Conservation (phyloP, 2,888 invertebrate species). For the Volucella inflata region DNA sequence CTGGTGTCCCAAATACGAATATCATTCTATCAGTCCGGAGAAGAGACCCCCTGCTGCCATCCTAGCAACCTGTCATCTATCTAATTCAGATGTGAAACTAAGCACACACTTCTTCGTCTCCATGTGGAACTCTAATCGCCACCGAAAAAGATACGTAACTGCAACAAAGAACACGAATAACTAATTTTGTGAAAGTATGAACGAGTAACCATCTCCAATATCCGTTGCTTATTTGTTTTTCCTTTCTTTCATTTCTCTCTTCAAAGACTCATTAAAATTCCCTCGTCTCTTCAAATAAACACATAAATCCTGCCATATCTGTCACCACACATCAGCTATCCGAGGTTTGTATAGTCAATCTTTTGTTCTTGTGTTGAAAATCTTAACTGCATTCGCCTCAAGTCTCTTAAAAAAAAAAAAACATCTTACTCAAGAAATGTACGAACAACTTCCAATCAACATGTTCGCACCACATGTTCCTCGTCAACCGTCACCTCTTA, state of each 20-base stretch:
- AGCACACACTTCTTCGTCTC: no score
- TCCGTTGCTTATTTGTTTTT: conserved; percentile 22
- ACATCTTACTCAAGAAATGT: conserved; percentile 36
- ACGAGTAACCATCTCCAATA: conserved; percentile 12
- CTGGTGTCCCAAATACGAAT: no score
- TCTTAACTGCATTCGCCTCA: conserved; percentile 33
- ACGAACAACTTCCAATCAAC: conserved; percentile 35
- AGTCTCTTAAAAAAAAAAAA: conserved; percentile 1
- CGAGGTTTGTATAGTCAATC: background rate
- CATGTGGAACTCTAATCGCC: no score
- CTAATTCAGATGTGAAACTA: no score
- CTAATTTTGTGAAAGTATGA: conserved; percentile 45
- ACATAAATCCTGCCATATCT: conserved; percentile 52
- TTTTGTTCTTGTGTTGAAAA: conserved; percentile 37
- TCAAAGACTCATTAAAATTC: conserved; percentile 50
- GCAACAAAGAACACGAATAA: conserved; percentile 36
- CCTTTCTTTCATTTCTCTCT: background rate
- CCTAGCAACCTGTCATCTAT: no score
- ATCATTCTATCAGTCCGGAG: no score
- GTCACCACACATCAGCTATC: conserved; percentile 57
- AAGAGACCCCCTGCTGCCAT: no score
- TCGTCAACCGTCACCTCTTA: conserved; percentile 35
- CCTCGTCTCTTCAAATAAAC: conserved; percentile 21
- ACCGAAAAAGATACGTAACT: background rate
- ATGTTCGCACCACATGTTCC: conserved; percentile 68